A percentile compares a stretch with the other conserved stretches of the same genome.
Evolutionary conservation across 2,113 vertebrate genomes (phyloP).

Genomic region (Corythornis cristatus): DNA sequence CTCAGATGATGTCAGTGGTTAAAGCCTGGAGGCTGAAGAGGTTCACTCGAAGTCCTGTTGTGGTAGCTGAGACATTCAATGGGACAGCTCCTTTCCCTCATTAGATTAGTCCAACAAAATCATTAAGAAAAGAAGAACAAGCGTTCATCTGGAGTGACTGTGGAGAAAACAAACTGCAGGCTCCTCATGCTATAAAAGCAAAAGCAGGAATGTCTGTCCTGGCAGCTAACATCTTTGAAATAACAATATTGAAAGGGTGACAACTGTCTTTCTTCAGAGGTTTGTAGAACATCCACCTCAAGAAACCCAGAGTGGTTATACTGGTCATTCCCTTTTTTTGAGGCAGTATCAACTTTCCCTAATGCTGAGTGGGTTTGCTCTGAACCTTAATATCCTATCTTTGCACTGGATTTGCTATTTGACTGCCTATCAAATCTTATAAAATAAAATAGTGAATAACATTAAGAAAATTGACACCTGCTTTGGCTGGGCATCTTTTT

Average conservation of each 20-base stretch:
- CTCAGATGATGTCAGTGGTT: background rate
- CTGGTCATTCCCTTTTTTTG: background rate
- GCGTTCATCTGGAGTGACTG: background rate
- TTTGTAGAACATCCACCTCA: background rate
- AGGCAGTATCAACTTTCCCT: background rate
- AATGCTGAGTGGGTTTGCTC: conserved; percentile 35
- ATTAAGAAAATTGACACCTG: conserved; percentile 56
- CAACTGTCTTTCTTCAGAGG: background rate
- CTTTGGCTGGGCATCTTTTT: conserved; percentile 59
- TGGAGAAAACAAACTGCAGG: background rate
- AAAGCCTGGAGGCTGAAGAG: background rate
- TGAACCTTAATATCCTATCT: conserved; percentile 23
- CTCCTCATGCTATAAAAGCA: accelerated
- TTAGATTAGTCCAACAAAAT: background rate
- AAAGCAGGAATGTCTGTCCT: background rate
- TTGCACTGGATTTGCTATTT: conserved; percentile 27
- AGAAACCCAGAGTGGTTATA: background rate
- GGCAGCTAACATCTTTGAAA: background rate
- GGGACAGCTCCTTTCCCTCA: background rate
- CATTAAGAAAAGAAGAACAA: background rate
- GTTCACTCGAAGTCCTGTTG: background rate
- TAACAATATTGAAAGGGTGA: background rate
- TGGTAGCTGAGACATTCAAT: background rate
- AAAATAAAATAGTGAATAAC: conserved; percentile 57
- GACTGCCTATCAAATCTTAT: conserved; percentile 59